phyloP scores from a whole-genome alignment of 1,140 invertebrate species.

The Eurosta solidaginis region DNA sequence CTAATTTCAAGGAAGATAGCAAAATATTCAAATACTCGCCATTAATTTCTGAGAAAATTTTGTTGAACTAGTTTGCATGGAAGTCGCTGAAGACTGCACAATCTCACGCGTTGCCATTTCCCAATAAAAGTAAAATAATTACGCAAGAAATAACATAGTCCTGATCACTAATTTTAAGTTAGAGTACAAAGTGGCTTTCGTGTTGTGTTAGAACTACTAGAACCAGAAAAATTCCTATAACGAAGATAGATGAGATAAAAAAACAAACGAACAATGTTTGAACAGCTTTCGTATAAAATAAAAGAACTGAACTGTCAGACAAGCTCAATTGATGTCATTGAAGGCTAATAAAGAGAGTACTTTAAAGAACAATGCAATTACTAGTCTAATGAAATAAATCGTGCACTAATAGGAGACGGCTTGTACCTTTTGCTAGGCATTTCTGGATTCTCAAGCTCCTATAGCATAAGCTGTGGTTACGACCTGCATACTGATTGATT shows the following conservation, averaged over 20 bases:
- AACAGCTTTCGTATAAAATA: background rate
- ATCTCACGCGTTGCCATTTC: slow-evolving; percentile 15
- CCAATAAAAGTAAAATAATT: background rate
- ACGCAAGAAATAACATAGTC: background rate
- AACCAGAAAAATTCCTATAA: background rate
- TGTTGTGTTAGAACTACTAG: background rate
- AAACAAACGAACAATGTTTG: slow-evolving; percentile 8
- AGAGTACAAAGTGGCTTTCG: background rate
- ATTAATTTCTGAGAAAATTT: background rate
- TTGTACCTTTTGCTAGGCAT: too few relatives aligned
- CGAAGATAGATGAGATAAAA: background rate
- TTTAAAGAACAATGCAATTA: too few relatives aligned
- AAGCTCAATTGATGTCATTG: background rate
- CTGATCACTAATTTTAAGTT: background rate
- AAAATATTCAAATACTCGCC: background rate
- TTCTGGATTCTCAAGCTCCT: too few relatives aligned
- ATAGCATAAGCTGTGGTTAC: too few relatives aligned
- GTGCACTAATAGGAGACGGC: too few relatives aligned
- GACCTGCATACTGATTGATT: too few relatives aligned
- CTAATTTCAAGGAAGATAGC: background rate
- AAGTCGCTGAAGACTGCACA: background rate
- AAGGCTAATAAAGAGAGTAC: too few relatives aligned
- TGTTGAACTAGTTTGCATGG: too few relatives aligned
- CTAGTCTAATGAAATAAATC: too few relatives aligned
- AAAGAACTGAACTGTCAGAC: background rate